Conservation (phyloP, 2,113 vertebrate species). For the Petaurus breviceps region DNA sequence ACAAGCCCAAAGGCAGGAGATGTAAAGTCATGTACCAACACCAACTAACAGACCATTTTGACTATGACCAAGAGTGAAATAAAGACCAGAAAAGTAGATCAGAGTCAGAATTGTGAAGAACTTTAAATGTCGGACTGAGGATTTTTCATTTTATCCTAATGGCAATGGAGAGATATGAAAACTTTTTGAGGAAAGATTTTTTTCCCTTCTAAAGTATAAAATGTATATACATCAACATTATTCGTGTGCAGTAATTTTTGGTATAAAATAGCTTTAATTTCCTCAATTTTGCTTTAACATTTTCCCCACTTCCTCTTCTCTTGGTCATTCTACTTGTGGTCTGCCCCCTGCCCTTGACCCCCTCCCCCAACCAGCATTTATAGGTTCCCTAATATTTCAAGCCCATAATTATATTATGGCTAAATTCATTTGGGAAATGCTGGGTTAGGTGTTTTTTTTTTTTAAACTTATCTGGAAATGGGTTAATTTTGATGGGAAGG, state of each 20-base stretch:
- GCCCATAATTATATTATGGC: background rate
- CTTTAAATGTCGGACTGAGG: background rate
- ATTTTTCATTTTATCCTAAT: background rate
- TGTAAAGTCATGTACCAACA: background rate
- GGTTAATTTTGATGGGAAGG: background rate
- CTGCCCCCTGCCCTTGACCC: no score
- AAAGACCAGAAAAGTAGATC: background rate
- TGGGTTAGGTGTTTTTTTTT: background rate
- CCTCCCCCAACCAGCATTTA: background rate
- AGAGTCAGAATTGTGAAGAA: background rate
- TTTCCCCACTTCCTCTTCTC: background rate
- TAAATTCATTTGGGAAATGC: background rate
- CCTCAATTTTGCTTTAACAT: background rate
- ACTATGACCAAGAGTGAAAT: background rate
- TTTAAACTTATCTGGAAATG: background rate
- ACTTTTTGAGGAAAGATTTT: background rate
- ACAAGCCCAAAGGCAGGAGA: background rate
- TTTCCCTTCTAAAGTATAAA: background rate
- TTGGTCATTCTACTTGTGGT: background rate
- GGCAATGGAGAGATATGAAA: background rate
- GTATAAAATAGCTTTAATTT: background rate
- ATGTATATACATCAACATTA: background rate
- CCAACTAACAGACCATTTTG: background rate
- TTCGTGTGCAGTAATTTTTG: background rate
- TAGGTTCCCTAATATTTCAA: background rate